A percentile compares a stretch with the other conserved stretches of the same genome.
These are phyloP conservation scores for Dolomedes plantarius DNA, from an alignment of 2,888 invertebrate genomes.

Conservation along the genomic window DNA sequence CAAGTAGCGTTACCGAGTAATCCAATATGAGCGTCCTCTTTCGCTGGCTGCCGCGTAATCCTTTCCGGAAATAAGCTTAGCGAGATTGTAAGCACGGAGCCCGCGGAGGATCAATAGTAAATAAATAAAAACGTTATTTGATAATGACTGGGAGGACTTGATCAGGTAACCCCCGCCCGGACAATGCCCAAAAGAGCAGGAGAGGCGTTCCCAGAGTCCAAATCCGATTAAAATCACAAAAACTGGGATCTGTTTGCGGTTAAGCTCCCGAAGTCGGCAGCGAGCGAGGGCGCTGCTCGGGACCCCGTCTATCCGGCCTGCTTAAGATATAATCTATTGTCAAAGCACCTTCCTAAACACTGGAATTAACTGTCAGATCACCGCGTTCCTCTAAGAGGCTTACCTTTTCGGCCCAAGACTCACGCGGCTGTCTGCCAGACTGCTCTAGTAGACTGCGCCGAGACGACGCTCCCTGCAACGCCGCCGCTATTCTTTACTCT, in stretches of 20 bases:
- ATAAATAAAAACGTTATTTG: constrained; percentile 72
- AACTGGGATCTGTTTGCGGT: constrained; percentile 72
- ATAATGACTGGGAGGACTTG: constrained; percentile 71
- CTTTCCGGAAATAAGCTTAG: constrained; percentile 72
- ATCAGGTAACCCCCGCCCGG: constrained; percentile 68
- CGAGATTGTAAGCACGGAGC: constrained; percentile 58
- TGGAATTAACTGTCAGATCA: constrained; percentile 72
- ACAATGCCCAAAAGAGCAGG: constrained; percentile 66
- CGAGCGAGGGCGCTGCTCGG: constrained; percentile 37
- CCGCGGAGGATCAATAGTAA: constrained; percentile 69
- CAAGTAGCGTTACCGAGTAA: constrained; percentile 70
- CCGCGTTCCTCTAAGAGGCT: constrained; percentile 70
- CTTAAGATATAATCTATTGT: constrained; percentile 72
- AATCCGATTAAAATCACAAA: constrained; percentile 72
- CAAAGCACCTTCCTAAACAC: constrained; percentile 71
- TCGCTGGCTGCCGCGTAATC: constrained; percentile 53
- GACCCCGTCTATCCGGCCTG: constrained; percentile 65
- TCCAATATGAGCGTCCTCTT: constrained; percentile 70
- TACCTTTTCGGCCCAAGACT: constrained; percentile 71
- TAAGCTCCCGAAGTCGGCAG: constrained; percentile 56
- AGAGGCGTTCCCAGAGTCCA: constrained; percentile 63
- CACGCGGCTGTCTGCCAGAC: constrained; percentile 36
- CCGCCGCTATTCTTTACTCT: constrained; percentile 29
- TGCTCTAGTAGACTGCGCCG: constrained; percentile 55
- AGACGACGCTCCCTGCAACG: constrained; percentile 43